These are phyloP conservation scores for Bettongia penicillata DNA, from an alignment of 2,113 vertebrate species.

Conservation along the genomic window DNA sequence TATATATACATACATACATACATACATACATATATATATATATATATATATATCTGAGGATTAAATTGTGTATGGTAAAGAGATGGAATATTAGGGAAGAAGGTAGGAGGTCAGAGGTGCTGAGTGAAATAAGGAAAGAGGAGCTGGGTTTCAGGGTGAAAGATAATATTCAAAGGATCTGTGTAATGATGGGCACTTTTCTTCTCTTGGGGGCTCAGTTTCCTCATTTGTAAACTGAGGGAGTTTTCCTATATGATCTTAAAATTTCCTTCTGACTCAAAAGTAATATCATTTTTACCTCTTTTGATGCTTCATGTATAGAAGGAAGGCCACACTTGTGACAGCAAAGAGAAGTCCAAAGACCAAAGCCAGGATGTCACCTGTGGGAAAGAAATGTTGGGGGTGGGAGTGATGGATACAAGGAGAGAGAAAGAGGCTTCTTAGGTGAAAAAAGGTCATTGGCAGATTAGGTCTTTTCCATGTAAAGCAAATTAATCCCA, in stretches of 20 bases:
- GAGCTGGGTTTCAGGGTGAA: background rate
- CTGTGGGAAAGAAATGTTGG: constrained; percentile 68
- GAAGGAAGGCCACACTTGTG: constrained; percentile 80
- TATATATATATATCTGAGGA: no score
- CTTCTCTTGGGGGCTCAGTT: background rate
- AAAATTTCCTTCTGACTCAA: background rate
- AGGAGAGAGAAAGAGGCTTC: accelerated
- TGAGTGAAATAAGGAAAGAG: background rate
- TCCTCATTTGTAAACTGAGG: background rate
- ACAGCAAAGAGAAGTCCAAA: constrained; percentile 85
- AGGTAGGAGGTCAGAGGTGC: background rate
- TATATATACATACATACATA: no score
- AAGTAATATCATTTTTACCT: background rate
- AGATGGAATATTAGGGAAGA: background rate
- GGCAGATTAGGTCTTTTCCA: background rate
- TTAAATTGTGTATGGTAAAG: accelerated
- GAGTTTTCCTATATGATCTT: background rate
- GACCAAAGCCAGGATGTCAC: constrained; percentile 83
- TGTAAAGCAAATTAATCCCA: background rate
- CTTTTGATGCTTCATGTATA: constrained; percentile 79
- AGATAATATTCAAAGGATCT: background rate
- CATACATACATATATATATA: no score
- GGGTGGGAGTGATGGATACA: background rate
- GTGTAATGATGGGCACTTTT: background rate
- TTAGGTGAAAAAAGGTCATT: background rate